Evolutionary conservation across 2,797 vertebrate species (phyloP), one percentile per base, ranked within the genome.

Genomic region (Gallirallus australis): DNA sequence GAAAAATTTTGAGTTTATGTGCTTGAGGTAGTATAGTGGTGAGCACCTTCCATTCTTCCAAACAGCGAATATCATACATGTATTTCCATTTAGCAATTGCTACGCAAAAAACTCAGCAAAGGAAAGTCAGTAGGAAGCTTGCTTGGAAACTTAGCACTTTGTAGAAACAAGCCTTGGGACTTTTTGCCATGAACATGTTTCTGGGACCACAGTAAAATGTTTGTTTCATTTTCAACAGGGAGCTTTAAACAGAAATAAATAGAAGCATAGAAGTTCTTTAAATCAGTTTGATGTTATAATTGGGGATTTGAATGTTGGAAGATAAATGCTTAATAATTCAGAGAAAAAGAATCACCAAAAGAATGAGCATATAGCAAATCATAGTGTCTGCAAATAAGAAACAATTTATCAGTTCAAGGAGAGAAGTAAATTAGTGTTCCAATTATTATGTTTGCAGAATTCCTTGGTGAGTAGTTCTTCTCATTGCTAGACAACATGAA

Each of bases 311-410:
- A 93, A 68, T 75, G 37, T 82, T 47, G 20, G 59, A 82, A 90
- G 76, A 96, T 73, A 96, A 96, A 87, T 75, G 66, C 60, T 92
- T 86, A 93, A 94, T 94, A 97, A 95, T 87, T 94, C 86, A 91
- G 42, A 82, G 57, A 28, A 59, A 64, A 94, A 75, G 59, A 72
- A 50, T 12, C 7, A 71, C 35, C 68, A 52, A 85, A 95, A 92
- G 42, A 93, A 89, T 52, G 25, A 93, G 18, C 7, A 5, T 47
- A 69, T 16, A 95, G 63, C 75, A 95, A 93, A 79, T 56, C 65
- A 91, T 25, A 80, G 39, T 28, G 72, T 66, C 53, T 48, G 81
- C 56, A 95, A 97, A 96, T 73, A 94, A 20, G 75, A 93, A 93
- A 87, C 39, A 80, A 96, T 95, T 96, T 93, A 95, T 95, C 10